Conservation (phyloP, 1,140 invertebrate genomes). For the Battus philenor region DNA sequence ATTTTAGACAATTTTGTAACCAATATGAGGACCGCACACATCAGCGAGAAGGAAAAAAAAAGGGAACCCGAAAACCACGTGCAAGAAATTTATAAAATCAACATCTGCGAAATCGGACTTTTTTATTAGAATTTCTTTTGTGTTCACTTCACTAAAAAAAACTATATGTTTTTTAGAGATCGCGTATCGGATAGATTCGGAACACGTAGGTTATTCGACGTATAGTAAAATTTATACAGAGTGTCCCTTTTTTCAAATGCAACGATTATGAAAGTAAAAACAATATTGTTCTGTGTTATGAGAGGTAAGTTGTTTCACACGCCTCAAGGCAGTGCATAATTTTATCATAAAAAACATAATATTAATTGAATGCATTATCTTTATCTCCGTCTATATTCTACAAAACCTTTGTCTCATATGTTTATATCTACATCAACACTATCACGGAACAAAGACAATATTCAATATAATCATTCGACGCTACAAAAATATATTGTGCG, state of each 20-base stretch:
- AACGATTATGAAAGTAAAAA: no score
- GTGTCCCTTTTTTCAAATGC: conserved; percentile 24
- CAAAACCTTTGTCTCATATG: no score
- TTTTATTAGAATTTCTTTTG: conserved; percentile 49
- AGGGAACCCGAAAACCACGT: conserved; percentile 36
- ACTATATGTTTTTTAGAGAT: conserved; percentile 47
- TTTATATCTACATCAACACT: no score
- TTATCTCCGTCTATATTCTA: no score
- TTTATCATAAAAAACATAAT: no score
- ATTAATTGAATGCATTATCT: no score
- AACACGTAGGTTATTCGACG: conserved; percentile 25
- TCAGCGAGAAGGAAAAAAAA: conserved; percentile 14
- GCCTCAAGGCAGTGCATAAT: no score
- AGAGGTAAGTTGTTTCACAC: no score
- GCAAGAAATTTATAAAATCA: conserved; percentile 55
- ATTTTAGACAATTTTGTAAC: conserved; percentile 34
- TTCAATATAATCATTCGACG: no score
- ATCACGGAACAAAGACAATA: no score
- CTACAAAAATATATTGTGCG: no score
- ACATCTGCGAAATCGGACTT: conserved; percentile 54
- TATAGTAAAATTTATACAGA: conserved; percentile 21
- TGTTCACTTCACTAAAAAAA: conserved; percentile 30
- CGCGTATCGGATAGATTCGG: conserved; percentile 49
- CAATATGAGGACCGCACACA: conserved; percentile 28
- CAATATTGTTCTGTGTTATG: no score